Evolutionary conservation across 2,888 invertebrate species (phyloP).

Genomic region (Hedya salicella): DNA sequence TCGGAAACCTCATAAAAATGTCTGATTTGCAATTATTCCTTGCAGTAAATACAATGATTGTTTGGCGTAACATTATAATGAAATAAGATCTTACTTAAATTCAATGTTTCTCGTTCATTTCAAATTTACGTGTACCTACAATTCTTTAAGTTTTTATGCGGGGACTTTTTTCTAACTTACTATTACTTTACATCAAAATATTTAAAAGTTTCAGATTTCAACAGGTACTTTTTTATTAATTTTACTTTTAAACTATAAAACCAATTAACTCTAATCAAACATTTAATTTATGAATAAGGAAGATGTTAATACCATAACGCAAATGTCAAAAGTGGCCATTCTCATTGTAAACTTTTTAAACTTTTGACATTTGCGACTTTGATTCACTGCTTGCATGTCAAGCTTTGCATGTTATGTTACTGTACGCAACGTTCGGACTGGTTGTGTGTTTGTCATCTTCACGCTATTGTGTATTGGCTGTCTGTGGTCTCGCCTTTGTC

Average conservation of each 20-base stretch:
- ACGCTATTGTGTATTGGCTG: constrained; percentile 68
- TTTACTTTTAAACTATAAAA: constrained; percentile 68
- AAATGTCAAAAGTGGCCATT: constrained; percentile 55
- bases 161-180: constrained; percentile 53
- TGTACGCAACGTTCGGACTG: constrained; percentile 70
- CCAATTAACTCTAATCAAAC: constrained; percentile 78
- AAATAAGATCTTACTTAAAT: constrained; percentile 47
- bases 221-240: constrained; percentile 76
- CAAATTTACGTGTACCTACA: constrained; percentile 58
- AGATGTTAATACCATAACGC: constrained; percentile 68
- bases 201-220: constrained; percentile 77
- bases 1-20: constrained; percentile 10
- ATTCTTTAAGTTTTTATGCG: constrained; percentile 52
- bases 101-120: constrained; percentile 43
- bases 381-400: constrained; percentile 66
- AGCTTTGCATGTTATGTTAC: constrained; percentile 72
- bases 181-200: constrained; percentile 66
- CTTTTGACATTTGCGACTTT: constrained; percentile 60
- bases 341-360: constrained; percentile 45
- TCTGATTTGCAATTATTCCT: too few species aligned
- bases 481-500: constrained; percentile 63
- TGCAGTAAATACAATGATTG: too few species aligned
- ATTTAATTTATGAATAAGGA: constrained; percentile 60
- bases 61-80: constrained; percentile 36
- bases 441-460: constrained; percentile 77